Evolutionary conservation across 2,888 invertebrate species (phyloP), one percentile per base, ranked within the genome.

Genomic region (Eupeodes luniger): DNA sequence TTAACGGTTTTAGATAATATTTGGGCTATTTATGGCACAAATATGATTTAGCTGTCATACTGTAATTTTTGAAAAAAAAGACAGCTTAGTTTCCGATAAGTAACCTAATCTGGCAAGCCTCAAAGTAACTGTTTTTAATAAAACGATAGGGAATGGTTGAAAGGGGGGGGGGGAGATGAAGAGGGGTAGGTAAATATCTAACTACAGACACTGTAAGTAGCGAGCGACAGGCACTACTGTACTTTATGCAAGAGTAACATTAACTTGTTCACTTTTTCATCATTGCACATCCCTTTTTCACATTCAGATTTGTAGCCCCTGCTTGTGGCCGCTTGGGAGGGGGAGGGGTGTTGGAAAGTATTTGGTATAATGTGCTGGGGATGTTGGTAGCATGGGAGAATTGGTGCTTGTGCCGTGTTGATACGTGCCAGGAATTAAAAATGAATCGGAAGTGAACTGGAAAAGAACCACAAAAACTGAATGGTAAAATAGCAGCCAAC

Each of bases 391-490:
- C 5, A 5, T 40, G 2, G 40, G 40, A 49, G 53, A 3, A 7
- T 51, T 69, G 34, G 36, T 62, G 79, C 74, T 19, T 67, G 67
- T 67, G 19, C 53, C 61, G 36, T 55, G 64, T 70, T 72, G 72
- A 78, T 79, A 81, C 84, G 77, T 80, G 87, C 81, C 69, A 77
- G 62, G 84, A 87, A 87, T 87, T 80, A 87, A 87, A 87, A 87
- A 81, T 84, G 62, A 77, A 81, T 80, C 81, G 76, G 84, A 87
- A 87, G 84, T 84, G 84, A 87, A 84, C 80, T 81, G 80, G 67
- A 81, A 87, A 84, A 81, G 87, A 76, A 80, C 74, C 86, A 72
- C 86, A 75, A 9, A 51, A 66, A 79, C 72, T 77, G 57, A 80
- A 84, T 77, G 77, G 79, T 59, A 87, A 84, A 84, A 55, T 57